Base-by-base conservation (phyloP, 2,888 invertebrate genomes). In the Caenorhabditis afra region DNA sequence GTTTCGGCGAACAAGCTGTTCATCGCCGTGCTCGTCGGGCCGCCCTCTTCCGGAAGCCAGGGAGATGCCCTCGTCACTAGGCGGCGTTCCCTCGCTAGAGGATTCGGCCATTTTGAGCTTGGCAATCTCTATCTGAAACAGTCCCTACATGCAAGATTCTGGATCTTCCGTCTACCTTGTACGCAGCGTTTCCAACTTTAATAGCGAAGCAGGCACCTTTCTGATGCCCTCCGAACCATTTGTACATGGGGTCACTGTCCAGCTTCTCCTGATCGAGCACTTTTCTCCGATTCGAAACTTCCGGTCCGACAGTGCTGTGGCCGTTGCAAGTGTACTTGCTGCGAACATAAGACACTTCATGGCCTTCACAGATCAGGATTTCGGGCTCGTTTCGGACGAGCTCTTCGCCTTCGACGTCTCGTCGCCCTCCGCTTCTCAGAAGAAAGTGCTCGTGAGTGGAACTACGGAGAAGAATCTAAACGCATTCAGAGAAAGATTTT, bases 131-230 rank as follows among this genome's bases (percentile, higher is more conserved):
- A 29, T 29, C 29, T 29, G 29, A 7, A 29, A 29, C 3, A 29
- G 29, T 5, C 4, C 3, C 3, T 29, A 1, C 5, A 45, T 45
- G 8, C 11, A 23, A 20, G 12, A 10, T 8, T 16, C 1, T n/a
- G 3, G 8, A 20, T 20, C 7, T 16, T 59, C 3, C 16, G 5
- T 11, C 23, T 16, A 64, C 64, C 39, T 50, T 52, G n/a, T 23
- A 29, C n/a, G 64, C 50, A 4, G 14, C 16, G 8, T 22, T 29
- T 3, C n/a, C 8, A 52, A 37, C 22, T n/a, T 64, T 64, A 1
- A 64, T 44, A 12, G 52, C n/a, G 16, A 64, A n/a, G 23, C 52
- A 41, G 14, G 39, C 39, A 16, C 52, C 52, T 41, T 64, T 64
- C 12, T 12, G 16, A 41, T 22, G 23, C 22, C 58, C 58, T 20